Evolutionary conservation across 1,140 invertebrate genomes (phyloP), one percentile per base, ranked within the genome.

Genomic region (Leptopilina boulardi): DNA sequence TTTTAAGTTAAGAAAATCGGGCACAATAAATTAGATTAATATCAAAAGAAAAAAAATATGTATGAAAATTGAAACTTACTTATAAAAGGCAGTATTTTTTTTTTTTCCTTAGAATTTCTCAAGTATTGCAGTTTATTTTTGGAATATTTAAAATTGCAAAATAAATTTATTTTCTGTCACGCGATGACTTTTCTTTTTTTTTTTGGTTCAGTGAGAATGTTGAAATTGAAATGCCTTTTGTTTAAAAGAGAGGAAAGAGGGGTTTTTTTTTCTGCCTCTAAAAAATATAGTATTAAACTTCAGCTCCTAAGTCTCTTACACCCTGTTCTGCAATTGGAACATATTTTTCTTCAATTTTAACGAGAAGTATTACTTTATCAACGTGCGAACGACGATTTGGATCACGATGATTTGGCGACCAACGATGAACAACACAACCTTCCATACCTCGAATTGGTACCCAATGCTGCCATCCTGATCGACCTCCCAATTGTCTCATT

Each of bases 261-360:
- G 23, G 51, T 38, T 38, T 30, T 30, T 51, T 15, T 18, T 41
- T 18, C 34, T 77, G n/a, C n/a, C n/a, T n/a, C n/a, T n/a, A n/a
- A n/a, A n/a, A n/a, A n/a, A n/a, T n/a, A n/a, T n/a, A n/a, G n/a
- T n/a, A n/a, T n/a, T 88, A 91, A 78, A 95, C 94, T 88, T 96
- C 95, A 70, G 94, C 94, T 18, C 94, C 95, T 30, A 96, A 89
- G 87, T 97, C 95, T 79, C 95, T 93, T 9, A 98, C 94, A 66
- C 97, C 97, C 86, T 93, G 93, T 88, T 98, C 97, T 0, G 96
- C 96, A 75, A 99, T 97, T 18, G 97, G 97, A 73, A 99, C 97
- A 90, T 95, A 98, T 82, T 95, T 96, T 82, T 98, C 97, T 5
- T 97, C 96, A 71, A 98, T 96, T 89, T 97, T 96, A 0, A 99